Conservation (phyloP, 2,113 vertebrate genomes). For the Typhlomys cinereus region DNA sequence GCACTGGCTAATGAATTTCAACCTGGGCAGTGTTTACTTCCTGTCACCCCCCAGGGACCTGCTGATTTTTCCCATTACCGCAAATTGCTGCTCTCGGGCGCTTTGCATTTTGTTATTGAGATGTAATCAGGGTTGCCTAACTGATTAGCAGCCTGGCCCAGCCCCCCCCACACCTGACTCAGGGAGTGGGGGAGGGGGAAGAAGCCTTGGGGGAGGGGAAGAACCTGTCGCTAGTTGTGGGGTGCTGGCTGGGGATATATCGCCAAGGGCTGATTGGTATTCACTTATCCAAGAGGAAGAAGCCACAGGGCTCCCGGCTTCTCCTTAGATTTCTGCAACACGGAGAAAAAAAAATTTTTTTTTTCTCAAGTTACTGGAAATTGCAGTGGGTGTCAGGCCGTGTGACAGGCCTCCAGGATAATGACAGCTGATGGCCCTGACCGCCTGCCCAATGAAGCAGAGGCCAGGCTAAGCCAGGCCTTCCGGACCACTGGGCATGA, state of each 20-base stretch:
- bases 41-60: constrained; percentile 62
- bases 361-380: background rate
- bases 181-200: background rate
- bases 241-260: too few species aligned
- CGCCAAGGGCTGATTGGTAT: too few species aligned
- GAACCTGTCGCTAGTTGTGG: background rate
- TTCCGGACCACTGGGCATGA: constrained; percentile 50
- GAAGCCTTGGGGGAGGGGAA: too few species aligned
- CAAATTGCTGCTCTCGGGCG: constrained; percentile 72
- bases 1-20: constrained; percentile 54
- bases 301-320: background rate
- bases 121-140: constrained; percentile 73
- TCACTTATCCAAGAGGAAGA: too few species aligned
- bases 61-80: constrained; percentile 73
- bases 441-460: constrained; percentile 22
- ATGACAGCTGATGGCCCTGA: fast-evolving
- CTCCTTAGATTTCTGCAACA: background rate
- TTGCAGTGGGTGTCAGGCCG: background rate
- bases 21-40: constrained; percentile 67
- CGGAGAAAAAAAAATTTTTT: background rate
- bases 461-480: background rate
- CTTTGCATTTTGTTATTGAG: constrained; percentile 75
- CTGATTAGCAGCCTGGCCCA: constrained; percentile 61
- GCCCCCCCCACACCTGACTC: constrained; percentile 71
- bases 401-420: constrained; percentile 4